These are phyloP conservation scores for Syrrhaptes paradoxus DNA, from an alignment of 2,113 vertebrate genomes.

Conservation along the genomic window DNA sequence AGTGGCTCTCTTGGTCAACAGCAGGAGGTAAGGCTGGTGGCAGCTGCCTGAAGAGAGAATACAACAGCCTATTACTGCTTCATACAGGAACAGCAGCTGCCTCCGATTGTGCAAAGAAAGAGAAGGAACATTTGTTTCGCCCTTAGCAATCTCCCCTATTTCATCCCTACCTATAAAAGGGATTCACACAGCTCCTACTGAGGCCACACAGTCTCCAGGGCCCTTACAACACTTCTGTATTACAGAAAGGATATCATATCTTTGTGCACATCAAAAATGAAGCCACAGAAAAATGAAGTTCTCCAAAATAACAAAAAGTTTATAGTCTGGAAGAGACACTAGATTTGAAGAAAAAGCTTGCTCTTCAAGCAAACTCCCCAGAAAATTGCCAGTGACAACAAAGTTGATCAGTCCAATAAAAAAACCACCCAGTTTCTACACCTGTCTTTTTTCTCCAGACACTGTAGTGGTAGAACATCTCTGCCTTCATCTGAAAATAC, in stretches of 20 bases:
- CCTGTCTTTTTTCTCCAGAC: background rate
- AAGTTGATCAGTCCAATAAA: accelerated
- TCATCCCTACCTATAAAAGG: constrained; percentile 25
- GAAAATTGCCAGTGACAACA: background rate
- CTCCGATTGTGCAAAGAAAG: background rate
- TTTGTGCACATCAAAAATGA: background rate
- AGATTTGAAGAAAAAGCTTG: background rate
- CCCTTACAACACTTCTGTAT: background rate
- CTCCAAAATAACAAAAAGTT: background rate
- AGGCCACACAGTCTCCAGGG: background rate
- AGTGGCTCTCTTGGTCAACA: constrained; percentile 43
- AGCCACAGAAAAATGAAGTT: background rate
- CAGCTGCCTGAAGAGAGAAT: constrained; percentile 51
- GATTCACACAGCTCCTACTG: background rate
- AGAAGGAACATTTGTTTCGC: constrained; percentile 40
- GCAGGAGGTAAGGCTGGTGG: constrained; percentile 38
- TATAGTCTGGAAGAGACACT: background rate
- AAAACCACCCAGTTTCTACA: background rate
- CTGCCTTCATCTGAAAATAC: background rate
- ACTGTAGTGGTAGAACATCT: background rate
- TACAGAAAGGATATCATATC: background rate
- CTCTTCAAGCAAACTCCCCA: background rate
- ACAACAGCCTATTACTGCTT: constrained; percentile 40
- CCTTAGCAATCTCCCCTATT: constrained; percentile 4
- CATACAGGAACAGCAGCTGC: background rate